These are phyloP conservation scores for Drosophila paramelanica DNA, from an alignment of 2,888 invertebrate genomes.

Conservation along the genomic window DNA sequence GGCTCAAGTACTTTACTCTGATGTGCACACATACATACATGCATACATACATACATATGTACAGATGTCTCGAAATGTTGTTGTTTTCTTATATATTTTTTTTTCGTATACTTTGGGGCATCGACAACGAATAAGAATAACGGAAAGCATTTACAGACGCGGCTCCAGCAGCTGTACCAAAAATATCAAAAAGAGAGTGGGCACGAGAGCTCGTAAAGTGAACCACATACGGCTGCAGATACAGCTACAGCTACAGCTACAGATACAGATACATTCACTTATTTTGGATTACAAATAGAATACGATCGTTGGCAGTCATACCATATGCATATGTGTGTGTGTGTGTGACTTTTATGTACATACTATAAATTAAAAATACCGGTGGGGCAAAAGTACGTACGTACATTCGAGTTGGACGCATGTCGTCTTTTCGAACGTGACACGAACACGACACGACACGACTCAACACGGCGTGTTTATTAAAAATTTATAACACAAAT, in stretches of 20 bases:
- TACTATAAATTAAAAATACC: conserved; percentile 69
- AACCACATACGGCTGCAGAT: conserved; percentile 65
- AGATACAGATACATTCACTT: conserved; percentile 61
- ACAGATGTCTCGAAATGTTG: too few relatives aligned
- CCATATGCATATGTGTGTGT: conserved; percentile 16
- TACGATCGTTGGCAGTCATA: conserved; percentile 74
- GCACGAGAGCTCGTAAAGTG: conserved; percentile 69
- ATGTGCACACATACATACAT: too few relatives aligned
- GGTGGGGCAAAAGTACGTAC: conserved; percentile 45
- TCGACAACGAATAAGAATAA: conserved; percentile 39
- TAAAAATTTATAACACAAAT: too few relatives aligned
- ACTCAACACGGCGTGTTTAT: too few relatives aligned
- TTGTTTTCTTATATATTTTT: conserved; percentile 3
- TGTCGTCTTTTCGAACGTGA: not conserved
- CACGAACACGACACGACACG: not conserved
- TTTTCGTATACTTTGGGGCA: conserved; percentile 26
- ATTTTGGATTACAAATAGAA: conserved; percentile 79
- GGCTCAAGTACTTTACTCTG: not conserved
- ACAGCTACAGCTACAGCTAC: conserved; percentile 42
- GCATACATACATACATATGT: too few relatives aligned
- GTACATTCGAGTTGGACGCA: not conserved
- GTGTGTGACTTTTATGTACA: conserved; percentile 35
- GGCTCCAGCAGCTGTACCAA: conserved; percentile 67
- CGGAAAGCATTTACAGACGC: conserved; percentile 53
- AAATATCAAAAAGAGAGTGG: conserved; percentile 53